Evolutionary conservation across 2,113 vertebrate species (phyloP).

Genomic region (Spilogale gracilis): DNA sequence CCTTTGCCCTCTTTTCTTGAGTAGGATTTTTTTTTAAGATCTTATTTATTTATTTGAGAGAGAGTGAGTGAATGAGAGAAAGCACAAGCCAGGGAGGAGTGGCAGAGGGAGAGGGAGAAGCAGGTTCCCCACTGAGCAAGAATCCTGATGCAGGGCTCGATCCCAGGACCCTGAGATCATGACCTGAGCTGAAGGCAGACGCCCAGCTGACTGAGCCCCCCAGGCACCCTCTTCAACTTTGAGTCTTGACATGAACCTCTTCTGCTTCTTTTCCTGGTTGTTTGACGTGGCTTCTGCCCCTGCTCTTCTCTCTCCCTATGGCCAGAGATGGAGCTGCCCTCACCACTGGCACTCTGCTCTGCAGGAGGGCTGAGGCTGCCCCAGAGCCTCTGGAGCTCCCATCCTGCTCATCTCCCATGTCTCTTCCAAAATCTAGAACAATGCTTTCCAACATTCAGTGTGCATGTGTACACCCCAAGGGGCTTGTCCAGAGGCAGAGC

Average conservation of each 20-base stretch:
- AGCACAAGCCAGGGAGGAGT: background rate
- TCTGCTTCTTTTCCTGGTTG: background rate
- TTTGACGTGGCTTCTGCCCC: background rate
- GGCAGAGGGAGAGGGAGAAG: background rate
- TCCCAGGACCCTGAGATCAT: background rate
- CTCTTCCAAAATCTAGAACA: background rate
- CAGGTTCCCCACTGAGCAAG: background rate
- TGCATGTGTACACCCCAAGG: accelerated
- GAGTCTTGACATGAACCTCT: accelerated
- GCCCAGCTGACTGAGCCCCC: background rate
- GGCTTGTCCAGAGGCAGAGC: background rate
- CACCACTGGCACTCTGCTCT: background rate
- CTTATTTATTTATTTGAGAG: background rate
- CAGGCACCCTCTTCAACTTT: background rate
- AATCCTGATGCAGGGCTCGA: background rate
- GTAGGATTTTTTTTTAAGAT: background rate
- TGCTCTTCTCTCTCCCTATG: too few relatives aligned
- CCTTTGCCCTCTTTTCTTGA: background rate
- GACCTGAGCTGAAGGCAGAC: background rate
- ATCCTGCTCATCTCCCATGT: background rate
- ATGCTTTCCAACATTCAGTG: accelerated
- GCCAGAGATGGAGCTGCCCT: accelerated
- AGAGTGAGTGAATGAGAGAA: background rate
- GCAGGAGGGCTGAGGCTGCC: background rate
- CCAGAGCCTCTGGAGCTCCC: accelerated